Conservation (phyloP, 30 jellyfish, hydroid and myxozoan genomes). For the Nemopilema nomurai region DNA sequence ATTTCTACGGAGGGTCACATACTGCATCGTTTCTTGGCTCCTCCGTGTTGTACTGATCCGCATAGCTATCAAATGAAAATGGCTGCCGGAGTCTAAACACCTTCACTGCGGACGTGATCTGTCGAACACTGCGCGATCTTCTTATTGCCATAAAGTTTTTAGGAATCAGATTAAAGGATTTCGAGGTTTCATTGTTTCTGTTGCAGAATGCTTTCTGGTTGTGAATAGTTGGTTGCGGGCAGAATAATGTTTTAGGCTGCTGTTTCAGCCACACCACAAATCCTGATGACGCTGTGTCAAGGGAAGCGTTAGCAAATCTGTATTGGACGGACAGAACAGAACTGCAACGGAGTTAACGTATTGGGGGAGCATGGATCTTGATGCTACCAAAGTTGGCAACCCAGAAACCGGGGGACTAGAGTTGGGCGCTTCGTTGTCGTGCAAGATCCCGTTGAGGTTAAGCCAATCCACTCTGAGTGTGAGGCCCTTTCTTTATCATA, state of each 20-base stretch:
- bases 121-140: neutral
- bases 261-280: neutral
- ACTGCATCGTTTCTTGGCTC: too few species aligned
- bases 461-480: slow-evolving; percentile 79
- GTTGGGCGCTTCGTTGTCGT: neutral
- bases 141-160: neutral
- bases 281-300: neutral
- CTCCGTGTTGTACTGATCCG: too few species aligned
- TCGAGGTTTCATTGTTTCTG: neutral
- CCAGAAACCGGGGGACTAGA: neutral
- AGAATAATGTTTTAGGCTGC: neutral
- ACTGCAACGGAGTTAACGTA: neutral
- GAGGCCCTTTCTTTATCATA: slow-evolving; percentile 79
- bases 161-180: neutral
- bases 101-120: neutral
- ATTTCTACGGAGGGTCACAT: too few species aligned
- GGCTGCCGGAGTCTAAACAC: neutral
- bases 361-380: neutral
- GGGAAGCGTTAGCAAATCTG: neutral
- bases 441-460: slow-evolving; percentile 77
- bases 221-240: neutral
- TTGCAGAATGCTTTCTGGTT: neutral
- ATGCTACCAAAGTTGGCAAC: neutral
- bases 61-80: neutral
- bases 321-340: neutral